Conservation (phyloP, 2,888 invertebrate genomes). For the Andrena trimmerana region DNA sequence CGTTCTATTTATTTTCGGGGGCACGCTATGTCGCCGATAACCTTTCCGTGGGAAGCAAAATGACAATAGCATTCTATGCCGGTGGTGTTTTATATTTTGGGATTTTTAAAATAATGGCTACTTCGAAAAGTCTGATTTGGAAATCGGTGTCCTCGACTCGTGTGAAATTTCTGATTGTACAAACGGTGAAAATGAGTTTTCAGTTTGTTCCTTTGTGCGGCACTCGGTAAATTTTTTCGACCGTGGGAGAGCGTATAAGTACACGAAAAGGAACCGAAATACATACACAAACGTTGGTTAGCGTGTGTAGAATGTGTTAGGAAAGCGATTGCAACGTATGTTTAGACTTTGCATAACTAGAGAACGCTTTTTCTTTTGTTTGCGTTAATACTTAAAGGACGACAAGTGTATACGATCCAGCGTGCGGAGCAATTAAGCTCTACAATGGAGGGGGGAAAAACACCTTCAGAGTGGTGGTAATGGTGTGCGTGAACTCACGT, state of each 20-base stretch:
- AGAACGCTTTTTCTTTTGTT: conserved; percentile 19
- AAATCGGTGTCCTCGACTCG: background rate
- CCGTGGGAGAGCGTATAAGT: background rate
- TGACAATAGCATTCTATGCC: too few relatives aligned
- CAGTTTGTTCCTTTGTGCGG: background rate
- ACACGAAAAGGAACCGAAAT: background rate
- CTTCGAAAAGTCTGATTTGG: background rate
- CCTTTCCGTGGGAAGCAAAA: too few relatives aligned
- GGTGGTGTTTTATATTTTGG: too few relatives aligned
- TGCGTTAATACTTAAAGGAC: conserved; percentile 33
- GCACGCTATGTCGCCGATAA: too few relatives aligned
- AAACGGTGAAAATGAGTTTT: background rate
- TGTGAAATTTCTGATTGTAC: background rate
- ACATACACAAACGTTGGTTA: conserved; percentile 16
- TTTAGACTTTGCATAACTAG: conserved; percentile 36
- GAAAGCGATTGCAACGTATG: conserved; percentile 10
- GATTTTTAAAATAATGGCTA: too few relatives aligned
- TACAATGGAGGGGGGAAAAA: too few relatives aligned
- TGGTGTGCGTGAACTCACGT: too few relatives aligned
- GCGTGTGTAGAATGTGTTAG: conserved; percentile 23
- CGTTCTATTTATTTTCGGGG: too few relatives aligned
- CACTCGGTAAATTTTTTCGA: background rate
- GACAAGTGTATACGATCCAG: background rate
- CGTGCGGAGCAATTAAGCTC: too few relatives aligned
- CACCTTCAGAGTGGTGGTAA: too few relatives aligned